These are phyloP conservation scores for Dinocampus coccinellae DNA, from an alignment of 2,888 invertebrate genomes.

Conservation along the genomic window DNA sequence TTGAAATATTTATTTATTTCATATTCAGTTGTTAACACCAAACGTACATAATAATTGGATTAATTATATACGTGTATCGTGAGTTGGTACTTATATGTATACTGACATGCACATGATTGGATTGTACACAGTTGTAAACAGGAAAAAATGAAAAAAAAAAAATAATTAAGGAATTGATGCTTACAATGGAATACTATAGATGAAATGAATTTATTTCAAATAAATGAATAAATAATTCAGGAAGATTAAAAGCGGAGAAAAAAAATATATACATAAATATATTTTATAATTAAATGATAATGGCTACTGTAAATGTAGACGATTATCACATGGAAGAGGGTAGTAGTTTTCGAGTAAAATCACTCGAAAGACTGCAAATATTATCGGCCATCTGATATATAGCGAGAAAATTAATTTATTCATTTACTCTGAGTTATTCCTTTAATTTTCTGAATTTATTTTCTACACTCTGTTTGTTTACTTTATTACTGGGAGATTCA, in stretches of 20 bases:
- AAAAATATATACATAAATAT: background rate
- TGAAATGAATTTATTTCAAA: no score
- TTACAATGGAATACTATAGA: no score
- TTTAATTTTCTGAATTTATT: background rate
- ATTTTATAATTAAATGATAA: conserved; percentile 2
- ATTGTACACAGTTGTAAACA: no score
- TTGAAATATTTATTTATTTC: background rate
- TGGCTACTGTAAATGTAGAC: conserved; percentile 11
- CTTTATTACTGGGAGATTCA: conserved; percentile 19
- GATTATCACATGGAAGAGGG: conserved; percentile 13
- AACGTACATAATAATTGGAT: background rate
- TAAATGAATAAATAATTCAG: background rate
- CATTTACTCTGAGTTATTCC: background rate
- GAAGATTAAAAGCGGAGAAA: background rate
- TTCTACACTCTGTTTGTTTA: background rate
- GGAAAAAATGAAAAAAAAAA: no score
- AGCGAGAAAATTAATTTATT: background rate
- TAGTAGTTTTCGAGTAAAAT: background rate
- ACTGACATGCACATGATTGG: no score
- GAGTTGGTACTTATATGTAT: no score
- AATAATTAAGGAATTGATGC: no score
- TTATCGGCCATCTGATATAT: background rate
- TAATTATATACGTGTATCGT: no score
- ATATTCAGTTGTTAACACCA: background rate
- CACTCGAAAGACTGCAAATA: background rate